A percentile compares a stretch with the other conserved stretches of the same genome.
These are phyloP conservation scores for Xerus rutilus DNA, from an alignment of 2,797 vertebrate species.

Conservation along the genomic window DNA sequence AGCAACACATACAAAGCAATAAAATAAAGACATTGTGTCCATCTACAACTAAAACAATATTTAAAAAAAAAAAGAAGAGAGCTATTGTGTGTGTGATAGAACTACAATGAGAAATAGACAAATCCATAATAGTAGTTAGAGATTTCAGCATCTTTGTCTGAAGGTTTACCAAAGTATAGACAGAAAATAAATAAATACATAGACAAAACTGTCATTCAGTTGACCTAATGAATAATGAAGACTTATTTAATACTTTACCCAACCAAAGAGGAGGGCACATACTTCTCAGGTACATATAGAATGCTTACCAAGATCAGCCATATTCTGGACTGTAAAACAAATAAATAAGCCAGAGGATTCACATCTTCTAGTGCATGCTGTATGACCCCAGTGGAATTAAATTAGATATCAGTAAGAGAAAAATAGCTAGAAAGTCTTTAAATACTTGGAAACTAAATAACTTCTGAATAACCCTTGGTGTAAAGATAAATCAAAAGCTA, in stretches of 20 bases:
- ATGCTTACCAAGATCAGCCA: neutral
- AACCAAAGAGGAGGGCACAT: neutral
- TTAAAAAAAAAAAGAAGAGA: too few species aligned
- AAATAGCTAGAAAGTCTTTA: neutral
- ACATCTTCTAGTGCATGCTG: neutral
- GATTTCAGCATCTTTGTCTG: neutral
- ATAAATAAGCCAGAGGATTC: neutral
- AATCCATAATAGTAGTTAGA: neutral
- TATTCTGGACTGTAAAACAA: neutral
- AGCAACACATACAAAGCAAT: too few species aligned
- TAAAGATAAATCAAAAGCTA: neutral
- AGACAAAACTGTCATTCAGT: neutral
- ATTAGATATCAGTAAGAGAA: neutral
- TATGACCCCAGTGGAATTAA: neutral
- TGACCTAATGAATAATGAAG: too few species aligned
- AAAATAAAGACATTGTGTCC: too few species aligned
- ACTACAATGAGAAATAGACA: neutral
- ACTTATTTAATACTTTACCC: neutral
- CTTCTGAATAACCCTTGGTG: neutral
- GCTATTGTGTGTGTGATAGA: neutral
- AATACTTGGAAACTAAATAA: neutral
- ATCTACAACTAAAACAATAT: too few species aligned
- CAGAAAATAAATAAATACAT: neutral
- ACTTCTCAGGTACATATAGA: neutral
- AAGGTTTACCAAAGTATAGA: neutral